Evolutionary conservation across 2,888 invertebrate species (phyloP), one percentile per base, ranked within the genome.

Genomic region (Phoronis australis): DNA sequence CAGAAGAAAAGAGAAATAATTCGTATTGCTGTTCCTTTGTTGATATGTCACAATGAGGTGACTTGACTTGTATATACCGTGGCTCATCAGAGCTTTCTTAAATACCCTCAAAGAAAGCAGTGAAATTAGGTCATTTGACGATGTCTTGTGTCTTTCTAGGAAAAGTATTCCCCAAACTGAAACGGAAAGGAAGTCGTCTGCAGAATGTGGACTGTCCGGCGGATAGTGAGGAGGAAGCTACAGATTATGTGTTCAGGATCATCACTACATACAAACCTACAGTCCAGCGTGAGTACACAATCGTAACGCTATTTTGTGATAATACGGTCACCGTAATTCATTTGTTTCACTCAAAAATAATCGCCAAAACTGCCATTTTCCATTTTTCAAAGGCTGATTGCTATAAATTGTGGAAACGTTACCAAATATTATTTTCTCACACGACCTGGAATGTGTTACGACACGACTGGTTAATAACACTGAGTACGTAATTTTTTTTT

Each of bases 211-310:
- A 60, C 20, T 54, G 61, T 23, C 60, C 59, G 51, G 51, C 53
- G 41, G 9, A 12, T 31, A 15, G 9, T 0, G 73, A 73, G 45
- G 73, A 72, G 18, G 73, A 73, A 46, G 70, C 73, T 15, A 70
- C 68, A 0, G 76, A 92, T 73, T 92, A 90, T 73, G 94, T 94
- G 45, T 94, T 94, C 79, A 82, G 93, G 51, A 90, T 94, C 57
- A 86, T 92, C 38, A 69, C 66, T 27, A 65, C 73, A 20, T 73
- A 74, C 54, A 75, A 73, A 56, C 77, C 78, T 37, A 75, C 76
- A 37, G 65, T 66, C 48, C 69, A 78, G 49, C 71, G 78, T 78
- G 60, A 71, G 68, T 62, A 9, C 18, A 23, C 9, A 31, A 15
- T 43, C 53, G 9, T 49, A 56, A 64, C 65, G 4, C 46, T n/a